Percentiles rank a stretch among this genome's conserved stretches.
phyloP scores from a whole-genome alignment of 2,797 vertebrate genomes.

The Helarctos malayanus region DNA sequence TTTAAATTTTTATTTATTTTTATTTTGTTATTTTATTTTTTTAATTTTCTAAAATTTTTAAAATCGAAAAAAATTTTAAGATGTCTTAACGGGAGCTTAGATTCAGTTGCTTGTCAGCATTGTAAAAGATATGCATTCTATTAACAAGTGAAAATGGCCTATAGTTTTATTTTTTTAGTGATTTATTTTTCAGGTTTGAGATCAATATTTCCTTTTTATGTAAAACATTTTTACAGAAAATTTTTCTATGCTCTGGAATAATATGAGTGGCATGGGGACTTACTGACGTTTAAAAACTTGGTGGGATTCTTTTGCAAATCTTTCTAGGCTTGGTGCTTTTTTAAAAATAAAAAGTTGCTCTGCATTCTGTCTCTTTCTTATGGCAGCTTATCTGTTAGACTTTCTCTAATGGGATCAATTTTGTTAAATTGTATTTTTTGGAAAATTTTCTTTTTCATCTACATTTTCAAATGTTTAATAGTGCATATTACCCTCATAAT shows the following conservation, averaged over 20 bases:
- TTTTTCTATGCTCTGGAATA: background rate
- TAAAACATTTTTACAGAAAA: background rate
- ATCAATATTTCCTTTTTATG: background rate
- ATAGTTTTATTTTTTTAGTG: background rate
- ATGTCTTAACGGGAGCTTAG: background rate
- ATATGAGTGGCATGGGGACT: background rate
- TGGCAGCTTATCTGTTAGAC: background rate
- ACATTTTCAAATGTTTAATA: background rate
- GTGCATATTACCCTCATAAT: background rate
- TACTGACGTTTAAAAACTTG: background rate
- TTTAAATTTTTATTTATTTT: background rate
- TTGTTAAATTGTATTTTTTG: background rate
- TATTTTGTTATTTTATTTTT: background rate
- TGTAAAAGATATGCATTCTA: background rate
- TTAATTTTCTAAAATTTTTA: background rate
- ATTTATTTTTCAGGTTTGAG: background rate
- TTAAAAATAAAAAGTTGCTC: background rate
- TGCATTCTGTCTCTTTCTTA: background rate
- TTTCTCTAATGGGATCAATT: background rate
- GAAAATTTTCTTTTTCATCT: background rate
- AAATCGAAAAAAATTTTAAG: background rate
- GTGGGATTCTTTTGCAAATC: background rate
- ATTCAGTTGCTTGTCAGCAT: background rate
- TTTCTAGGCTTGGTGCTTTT: background rate
- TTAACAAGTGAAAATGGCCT: background rate